Evolutionary conservation across 2,797 vertebrate genomes (phyloP), one percentile per base, ranked within the genome.

Genomic region (Dallia pectoralis): DNA sequence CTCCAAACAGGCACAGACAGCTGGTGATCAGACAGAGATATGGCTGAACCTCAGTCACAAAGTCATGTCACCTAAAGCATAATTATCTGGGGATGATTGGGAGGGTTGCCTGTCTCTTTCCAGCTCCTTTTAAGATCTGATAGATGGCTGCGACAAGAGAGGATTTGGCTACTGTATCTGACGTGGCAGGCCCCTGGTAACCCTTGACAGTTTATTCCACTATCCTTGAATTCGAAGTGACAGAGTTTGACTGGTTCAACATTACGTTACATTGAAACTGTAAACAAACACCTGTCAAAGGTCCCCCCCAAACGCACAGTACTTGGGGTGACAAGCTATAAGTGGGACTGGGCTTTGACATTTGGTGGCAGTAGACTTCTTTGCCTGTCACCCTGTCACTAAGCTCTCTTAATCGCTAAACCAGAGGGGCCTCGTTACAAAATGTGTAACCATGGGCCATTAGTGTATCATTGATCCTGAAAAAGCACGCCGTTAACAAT

Each of bases 1-100:
- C 76, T 82, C 82, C 75, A 88, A 87, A 56, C 73, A 64, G 81
- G 79, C 83, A 86, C 75, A 87, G 84, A 88, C 86, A 84, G 84
- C 86, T 84, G 75, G 77, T 77, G 80, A 82, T 87, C 81, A 83
- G 75, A 85, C 85, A 82, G 77, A 79, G 81, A 81, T 79, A 73
- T 62, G 76, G 82, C 82, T 74, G 36, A 29, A 36, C 14, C 29
- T 30, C 40, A 77, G 61, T 72, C 82, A 75, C 69, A 78, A 81
- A 84, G 85, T 83, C 79, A 79, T 82, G 80, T 84, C 76, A 71
- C 73, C 9, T 27, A 47, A 16, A 76, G 77, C 51, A 56, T 76
- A 73, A 70, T 79, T 77, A 75, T 81, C 85, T 74, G 29, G 25
- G 14, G 30, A 63, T 18, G 3, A 56, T n/a, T 56, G 53, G n/a